Conservation (phyloP, 2,888 invertebrate species). For the Gerris lacustris region DNA sequence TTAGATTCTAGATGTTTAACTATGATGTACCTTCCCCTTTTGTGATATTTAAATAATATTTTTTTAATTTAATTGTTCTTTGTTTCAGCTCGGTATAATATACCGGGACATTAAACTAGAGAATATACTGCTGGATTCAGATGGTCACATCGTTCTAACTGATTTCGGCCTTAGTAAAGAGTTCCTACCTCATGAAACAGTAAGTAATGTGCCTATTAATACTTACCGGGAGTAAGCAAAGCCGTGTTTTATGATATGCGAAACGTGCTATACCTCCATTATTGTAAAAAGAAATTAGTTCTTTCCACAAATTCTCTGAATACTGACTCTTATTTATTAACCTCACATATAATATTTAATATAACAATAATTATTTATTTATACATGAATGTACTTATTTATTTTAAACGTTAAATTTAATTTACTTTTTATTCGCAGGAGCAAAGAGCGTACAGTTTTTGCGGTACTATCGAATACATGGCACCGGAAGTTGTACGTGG, state of each 20-base stretch:
- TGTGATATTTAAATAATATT: too few species aligned
- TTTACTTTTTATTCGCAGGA: slow-evolving; percentile 38
- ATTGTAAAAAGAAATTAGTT: too few species aligned
- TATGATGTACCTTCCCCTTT: too few species aligned
- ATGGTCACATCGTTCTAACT: slow-evolving; percentile 90
- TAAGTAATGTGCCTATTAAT: slow-evolving; percentile 33
- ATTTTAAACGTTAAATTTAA: slow-evolving; percentile 2
- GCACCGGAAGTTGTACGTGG: slow-evolving; percentile 73
- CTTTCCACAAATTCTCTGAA: too few species aligned
- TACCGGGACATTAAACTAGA: slow-evolving; percentile 96
- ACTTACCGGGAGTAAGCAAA: too few species aligned
- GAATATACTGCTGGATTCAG: slow-evolving; percentile 85
- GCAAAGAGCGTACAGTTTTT: slow-evolving; percentile 87
- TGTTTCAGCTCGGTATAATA: slow-evolving; percentile 82
- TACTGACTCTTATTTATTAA: too few species aligned
- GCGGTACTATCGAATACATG: slow-evolving; percentile 98
- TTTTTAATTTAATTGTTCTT: slow-evolving; percentile 26
- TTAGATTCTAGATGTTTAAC: too few species aligned
- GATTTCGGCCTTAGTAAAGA: slow-evolving; percentile 98
- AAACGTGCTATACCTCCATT: too few species aligned
- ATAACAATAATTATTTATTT: too few species aligned
- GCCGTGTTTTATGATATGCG: too few species aligned
- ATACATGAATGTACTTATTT: too few species aligned
- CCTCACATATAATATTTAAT: too few species aligned
- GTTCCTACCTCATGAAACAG: slow-evolving; percentile 55